A percentile compares a stretch with the other conserved stretches of the same genome.
Conservation (phyloP, 1,140 invertebrate genomes). For the Bemisia tabaci region DNA sequence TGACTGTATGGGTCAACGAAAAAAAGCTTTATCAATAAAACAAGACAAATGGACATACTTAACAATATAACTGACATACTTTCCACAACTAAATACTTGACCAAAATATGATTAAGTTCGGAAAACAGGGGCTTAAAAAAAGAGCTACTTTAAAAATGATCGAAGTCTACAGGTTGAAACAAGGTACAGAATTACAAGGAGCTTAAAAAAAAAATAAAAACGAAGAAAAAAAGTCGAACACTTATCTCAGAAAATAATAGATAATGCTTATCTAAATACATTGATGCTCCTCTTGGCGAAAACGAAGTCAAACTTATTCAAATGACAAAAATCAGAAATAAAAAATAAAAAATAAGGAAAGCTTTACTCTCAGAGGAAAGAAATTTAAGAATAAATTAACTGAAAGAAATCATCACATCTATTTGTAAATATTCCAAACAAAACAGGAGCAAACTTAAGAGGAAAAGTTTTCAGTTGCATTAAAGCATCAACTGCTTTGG, state of each 20-base stretch:
- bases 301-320: too few relatives aligned
- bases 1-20: too few relatives aligned
- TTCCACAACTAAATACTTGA: not conserved
- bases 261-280: not conserved
- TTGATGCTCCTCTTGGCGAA: too few relatives aligned
- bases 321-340: too few relatives aligned
- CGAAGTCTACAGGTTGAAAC: not conserved
- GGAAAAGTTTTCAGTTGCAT: not conserved
- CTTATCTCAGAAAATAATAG: not conserved
- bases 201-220: too few relatives aligned
- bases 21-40: not conserved
- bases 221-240: not conserved
- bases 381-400: not conserved
- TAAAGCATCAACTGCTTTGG: not conserved
- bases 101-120: not conserved
- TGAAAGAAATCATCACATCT: not conserved
- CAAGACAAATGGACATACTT: not conserved
- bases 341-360: not conserved
- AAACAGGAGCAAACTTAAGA: not conserved
- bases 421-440: not conserved
- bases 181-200: not conserved
- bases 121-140: not conserved
- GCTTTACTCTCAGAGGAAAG: not conserved
- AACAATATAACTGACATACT: not conserved
- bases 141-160: not conserved